Evolutionary conservation across 2,113 vertebrate species (phyloP).

Genomic region (Gallinago media): DNA sequence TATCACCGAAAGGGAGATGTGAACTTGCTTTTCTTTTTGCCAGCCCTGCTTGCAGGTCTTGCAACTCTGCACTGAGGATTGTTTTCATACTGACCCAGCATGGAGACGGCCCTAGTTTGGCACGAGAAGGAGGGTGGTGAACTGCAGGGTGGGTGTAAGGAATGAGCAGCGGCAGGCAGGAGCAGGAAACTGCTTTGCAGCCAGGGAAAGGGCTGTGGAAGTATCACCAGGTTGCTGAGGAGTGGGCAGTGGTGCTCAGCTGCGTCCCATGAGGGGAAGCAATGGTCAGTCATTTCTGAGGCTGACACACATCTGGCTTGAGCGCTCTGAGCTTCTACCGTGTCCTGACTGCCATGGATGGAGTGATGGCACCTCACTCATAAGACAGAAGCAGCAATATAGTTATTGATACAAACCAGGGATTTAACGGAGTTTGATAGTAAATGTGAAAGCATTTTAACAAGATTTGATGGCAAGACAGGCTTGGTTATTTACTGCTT

Average conservation of each 20-base stretch:
- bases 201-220: not conserved
- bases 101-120: not conserved
- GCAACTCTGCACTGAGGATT: not conserved
- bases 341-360: not conserved
- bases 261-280: fast-evolving
- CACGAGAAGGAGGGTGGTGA: not conserved
- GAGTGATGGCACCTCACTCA: not conserved
- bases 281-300: not conserved
- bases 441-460: not conserved
- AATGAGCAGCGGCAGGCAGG: not conserved
- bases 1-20: not conserved
- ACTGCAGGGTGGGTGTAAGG: not conserved
- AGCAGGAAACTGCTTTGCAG: not conserved
- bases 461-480: not conserved
- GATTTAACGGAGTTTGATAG: not conserved
- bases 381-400: not conserved
- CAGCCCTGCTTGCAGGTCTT: not conserved
- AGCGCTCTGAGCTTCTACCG: not conserved
- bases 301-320: not conserved
- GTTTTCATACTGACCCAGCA: not conserved
- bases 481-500: not conserved
- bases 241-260: not conserved
- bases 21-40: not conserved
- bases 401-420: not conserved
- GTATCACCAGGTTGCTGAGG: not conserved